Evolutionary conservation across 1,140 invertebrate genomes (phyloP), one percentile per base, ranked within the genome.

Genomic region (Pemphigus obesinymphae): DNA sequence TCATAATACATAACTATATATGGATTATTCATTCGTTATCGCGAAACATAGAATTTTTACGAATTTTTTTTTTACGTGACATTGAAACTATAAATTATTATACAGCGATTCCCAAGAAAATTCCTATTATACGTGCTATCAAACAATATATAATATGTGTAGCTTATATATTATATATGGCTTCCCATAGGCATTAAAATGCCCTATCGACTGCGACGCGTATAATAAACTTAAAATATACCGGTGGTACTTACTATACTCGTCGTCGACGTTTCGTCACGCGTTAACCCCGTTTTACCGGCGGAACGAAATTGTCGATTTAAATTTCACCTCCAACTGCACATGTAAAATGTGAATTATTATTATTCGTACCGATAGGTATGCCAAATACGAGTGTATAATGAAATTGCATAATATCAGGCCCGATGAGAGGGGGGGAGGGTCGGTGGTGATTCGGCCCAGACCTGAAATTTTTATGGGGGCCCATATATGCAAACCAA

Each of bases 151-250:
- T 37, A 61, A n/a, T n/a, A n/a, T n/a, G n/a, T n/a, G n/a, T n/a
- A n/a, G n/a, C n/a, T n/a, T n/a, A n/a, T n/a, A n/a, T n/a, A n/a
- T n/a, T n/a, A n/a, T n/a, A n/a, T n/a, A n/a, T n/a, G n/a, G n/a
- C n/a, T n/a, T n/a, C n/a, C n/a, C n/a, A n/a, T n/a, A n/a, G n/a
- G n/a, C n/a, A n/a, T n/a, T 6, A 61, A 29, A 1, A 61, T 26
- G 13, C 58, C 2, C 17, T 20, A 61, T 58, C 29, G 58, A 29
- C 26, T 17, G 26, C 58, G 29, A 15, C 23, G n/a, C n/a, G n/a
- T n/a, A n/a, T n/a, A n/a, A 66, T 66, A 66, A 66, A 37, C 17
- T 66, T 66, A 37, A 31, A 66, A 37, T 66, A 61, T 61, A 48
- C 15, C 26, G 26, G 15, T 31, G 15, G 13, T 61, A 61, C 58